These are phyloP conservation scores for Patiria miniata DNA, from an alignment of 35 echinoderm and acorn worm species.

Conservation along the genomic window DNA sequence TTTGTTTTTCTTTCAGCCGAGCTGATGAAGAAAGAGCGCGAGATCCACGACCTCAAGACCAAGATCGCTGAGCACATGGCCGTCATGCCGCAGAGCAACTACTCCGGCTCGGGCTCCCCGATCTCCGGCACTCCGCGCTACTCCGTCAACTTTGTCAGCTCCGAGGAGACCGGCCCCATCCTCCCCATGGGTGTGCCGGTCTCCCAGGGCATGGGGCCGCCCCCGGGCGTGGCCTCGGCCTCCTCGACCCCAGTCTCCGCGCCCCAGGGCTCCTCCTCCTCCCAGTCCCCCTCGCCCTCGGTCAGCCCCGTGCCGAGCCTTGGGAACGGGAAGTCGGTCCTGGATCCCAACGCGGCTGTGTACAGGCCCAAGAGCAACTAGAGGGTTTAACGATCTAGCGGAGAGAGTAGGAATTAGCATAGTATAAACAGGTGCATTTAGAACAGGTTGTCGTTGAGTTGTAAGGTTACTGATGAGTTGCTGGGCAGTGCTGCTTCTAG, in stretches of 20 bases:
- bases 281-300: slow-evolving; percentile 28
- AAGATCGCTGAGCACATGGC: slow-evolving; percentile 98
- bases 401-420: not conserved
- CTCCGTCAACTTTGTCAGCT: slow-evolving; percentile 43
- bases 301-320: not conserved
- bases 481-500: not conserved
- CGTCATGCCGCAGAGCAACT: slow-evolving; percentile 80
- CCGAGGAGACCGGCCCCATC: not conserved
- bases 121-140: slow-evolving; percentile 55
- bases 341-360: slow-evolving; percentile 94
- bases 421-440: not conserved
- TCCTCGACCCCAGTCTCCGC: slow-evolving; percentile 39
- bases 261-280: slow-evolving; percentile 43
- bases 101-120: slow-evolving; percentile 38
- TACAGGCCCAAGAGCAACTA: slow-evolving; percentile 96
- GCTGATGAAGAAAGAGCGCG: slow-evolving; percentile 85
- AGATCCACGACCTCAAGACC: slow-evolving; percentile 87
- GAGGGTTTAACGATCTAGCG: not conserved
- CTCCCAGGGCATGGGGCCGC: slow-evolving; percentile 12
- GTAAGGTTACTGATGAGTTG: not conserved
- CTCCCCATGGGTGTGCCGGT: not conserved
- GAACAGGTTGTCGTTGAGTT: not conserved
- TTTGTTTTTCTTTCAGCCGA: slow-evolving; percentile 68
- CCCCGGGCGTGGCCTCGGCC: not conserved
- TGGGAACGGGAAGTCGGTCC: slow-evolving; percentile 34